Evolutionary conservation across 1,140 invertebrate genomes (phyloP), one percentile per base, ranked within the genome.

Genomic region (Acromyrmex heyeri): DNA sequence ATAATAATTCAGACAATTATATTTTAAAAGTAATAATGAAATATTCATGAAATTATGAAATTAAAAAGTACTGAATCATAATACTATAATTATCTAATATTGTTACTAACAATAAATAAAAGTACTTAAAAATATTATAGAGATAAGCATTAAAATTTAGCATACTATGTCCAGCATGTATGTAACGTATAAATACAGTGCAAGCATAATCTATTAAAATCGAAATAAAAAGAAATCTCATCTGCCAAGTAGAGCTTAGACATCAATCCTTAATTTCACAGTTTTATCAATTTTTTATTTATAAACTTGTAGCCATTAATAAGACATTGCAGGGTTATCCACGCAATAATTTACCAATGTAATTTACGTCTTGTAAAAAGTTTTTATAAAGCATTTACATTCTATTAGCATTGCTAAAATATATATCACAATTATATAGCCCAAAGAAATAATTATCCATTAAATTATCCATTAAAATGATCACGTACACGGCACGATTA

Each of bases 391-490:
- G 5, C 27, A 65, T 44, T 48, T 50, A 16, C 14, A 48, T 77
- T n/a, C 10, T 18, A n/a, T 64, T 38, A 38, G 24, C 10, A 21
- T 16, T 30, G 27, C 27, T 16, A 8, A 3, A 27, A 34, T 16
- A 14, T 67, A 21, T 38, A 61, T 8, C 3, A 16, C 2, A 48
- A 57, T 82, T 72, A 50, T 62, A 27, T 4, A n/a, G 4, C 14
- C n/a, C 2, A 34, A 14, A 48, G 50, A 57, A 57, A 59, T n/a
- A 38, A 57, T 55, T 69, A 34, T 69, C 14, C 12, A 27, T 69
- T 70, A 55, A 57, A 57, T 53, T 67, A 34, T 67, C 8, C 12
- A 27, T 69, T 70, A 57, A 57, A 81, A 81, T 27, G 14, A 50
- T 59, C 59, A 38, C 75, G 7, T 62, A 44, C 16, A n/a, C 8